phyloP scores from a whole-genome alignment of 1,140 invertebrate genomes.

The Galleria mellonella region DNA sequence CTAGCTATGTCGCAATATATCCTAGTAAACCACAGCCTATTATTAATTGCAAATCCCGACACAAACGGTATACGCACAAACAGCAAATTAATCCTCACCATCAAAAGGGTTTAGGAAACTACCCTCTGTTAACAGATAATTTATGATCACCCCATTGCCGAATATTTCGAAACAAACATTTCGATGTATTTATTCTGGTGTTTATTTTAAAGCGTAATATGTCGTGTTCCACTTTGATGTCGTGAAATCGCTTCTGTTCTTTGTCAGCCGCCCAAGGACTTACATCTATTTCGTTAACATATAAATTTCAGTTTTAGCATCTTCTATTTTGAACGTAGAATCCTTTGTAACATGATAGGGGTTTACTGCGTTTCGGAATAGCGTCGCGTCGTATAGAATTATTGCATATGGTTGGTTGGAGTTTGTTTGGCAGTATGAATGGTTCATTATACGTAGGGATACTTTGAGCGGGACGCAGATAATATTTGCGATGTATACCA shows the following conservation, averaged over 20 bases:
- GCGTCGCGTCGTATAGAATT: slow-evolving; percentile 46
- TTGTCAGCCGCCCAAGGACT: slow-evolving; percentile 62
- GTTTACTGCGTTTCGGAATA: slow-evolving; percentile 34
- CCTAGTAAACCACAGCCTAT: slow-evolving; percentile 1
- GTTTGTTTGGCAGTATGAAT: slow-evolving; percentile 72
- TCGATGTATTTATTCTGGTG: slow-evolving; percentile 70
- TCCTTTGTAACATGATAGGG: slow-evolving; percentile 53
- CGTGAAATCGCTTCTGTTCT: slow-evolving; percentile 71
- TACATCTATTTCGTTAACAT: slow-evolving; percentile 55
- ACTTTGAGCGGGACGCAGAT: slow-evolving; percentile 54
- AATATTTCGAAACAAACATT: slow-evolving; percentile 70
- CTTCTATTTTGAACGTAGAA: slow-evolving; percentile 55
- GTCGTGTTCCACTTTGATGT: slow-evolving; percentile 74
- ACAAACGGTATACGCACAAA: slow-evolving; percentile 46
- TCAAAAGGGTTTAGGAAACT: slow-evolving; percentile 59
- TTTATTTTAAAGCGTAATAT: slow-evolving; percentile 73
- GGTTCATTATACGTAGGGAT: slow-evolving; percentile 70
- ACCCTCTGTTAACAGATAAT: slow-evolving; percentile 64
- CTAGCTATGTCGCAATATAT: background rate
- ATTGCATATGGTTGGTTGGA: slow-evolving; percentile 73
- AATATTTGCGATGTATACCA: slow-evolving; percentile 70
- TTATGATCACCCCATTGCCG: slow-evolving; percentile 63
- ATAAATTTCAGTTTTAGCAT: slow-evolving; percentile 64
- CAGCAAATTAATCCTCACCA: slow-evolving; percentile 62
- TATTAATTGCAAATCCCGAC: slow-evolving; percentile 56